Evolutionary conservation across 1,140 invertebrate species (phyloP).

Genomic region (Drosophila sp.): DNA sequence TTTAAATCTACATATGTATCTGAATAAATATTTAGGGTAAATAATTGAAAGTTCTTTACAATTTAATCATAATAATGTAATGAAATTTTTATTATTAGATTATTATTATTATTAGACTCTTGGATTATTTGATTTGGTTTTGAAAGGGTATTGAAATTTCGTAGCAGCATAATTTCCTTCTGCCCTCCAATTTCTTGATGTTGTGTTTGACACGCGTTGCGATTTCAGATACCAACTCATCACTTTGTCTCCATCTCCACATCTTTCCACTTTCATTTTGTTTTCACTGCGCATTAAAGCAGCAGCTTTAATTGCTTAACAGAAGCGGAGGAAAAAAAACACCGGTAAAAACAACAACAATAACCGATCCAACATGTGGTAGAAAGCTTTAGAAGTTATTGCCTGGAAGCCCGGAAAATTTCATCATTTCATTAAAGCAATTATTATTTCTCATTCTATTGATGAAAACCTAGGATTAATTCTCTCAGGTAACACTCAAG

Average conservation of each 20-base stretch:
- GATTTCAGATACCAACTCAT: constrained; percentile 60
- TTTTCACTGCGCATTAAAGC: constrained; percentile 79
- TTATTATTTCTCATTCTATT: background rate
- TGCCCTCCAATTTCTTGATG: constrained; percentile 25
- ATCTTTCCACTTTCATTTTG: constrained; percentile 71
- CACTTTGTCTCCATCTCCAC: constrained; percentile 41
- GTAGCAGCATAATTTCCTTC: background rate
- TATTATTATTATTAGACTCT: no score
- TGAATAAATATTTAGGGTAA: no score
- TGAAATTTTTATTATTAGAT: no score
- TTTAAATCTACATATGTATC: no score
- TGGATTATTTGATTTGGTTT: background rate
- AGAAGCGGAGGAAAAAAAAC: constrained; percentile 45
- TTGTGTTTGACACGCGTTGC: constrained; percentile 59
- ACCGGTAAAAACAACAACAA: constrained; percentile 30
- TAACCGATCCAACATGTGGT: constrained; percentile 17
- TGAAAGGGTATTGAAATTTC: background rate
- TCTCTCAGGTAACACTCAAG: no score
- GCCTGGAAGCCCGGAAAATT: background rate
- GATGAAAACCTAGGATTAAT: no score
- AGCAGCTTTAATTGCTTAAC: constrained; percentile 76
- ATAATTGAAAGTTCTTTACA: no score
- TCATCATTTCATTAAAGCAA: background rate
- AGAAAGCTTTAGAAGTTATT: constrained; percentile 64
- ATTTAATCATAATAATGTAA: no score